Percentiles rank a stretch among this genome's conserved stretches.
Evolutionary conservation across 1,140 invertebrate species (phyloP).

Genomic region (Sarcophaga peregrina): DNA sequence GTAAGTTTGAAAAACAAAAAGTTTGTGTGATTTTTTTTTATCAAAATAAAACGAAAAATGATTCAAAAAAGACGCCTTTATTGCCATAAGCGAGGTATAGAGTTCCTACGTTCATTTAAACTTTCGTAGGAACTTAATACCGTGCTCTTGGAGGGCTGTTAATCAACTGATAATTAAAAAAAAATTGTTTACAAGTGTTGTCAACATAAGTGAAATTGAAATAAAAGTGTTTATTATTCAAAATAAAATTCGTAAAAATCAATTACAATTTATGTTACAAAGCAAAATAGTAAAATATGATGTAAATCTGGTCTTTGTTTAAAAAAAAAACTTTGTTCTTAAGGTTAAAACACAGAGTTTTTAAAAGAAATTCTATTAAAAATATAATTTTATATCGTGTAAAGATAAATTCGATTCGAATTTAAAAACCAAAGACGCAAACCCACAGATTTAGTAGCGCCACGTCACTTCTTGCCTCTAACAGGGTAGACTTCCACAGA

Average conservation of each 20-base stretch:
- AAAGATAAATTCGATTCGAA: too few relatives aligned
- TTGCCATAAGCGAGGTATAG: slow-evolving; percentile 66
- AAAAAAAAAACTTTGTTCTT: too few relatives aligned
- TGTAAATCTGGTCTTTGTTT: too few relatives aligned
- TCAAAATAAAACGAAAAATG: neutral
- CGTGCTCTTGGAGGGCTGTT: slow-evolving; percentile 67
- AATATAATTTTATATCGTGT: too few relatives aligned
- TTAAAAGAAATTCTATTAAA: too few relatives aligned
- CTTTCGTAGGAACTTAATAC: slow-evolving; percentile 67
- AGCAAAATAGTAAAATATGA: too few relatives aligned
- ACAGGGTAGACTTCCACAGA: too few relatives aligned
- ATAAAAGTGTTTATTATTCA: neutral
- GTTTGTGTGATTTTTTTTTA: neutral
- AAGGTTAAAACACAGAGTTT: too few relatives aligned
- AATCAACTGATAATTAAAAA: slow-evolving; percentile 48
- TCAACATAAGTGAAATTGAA: neutral
- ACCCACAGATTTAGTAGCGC: too few relatives aligned
- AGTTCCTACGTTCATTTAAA: slow-evolving; percentile 63
- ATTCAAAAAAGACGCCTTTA: slow-evolving; percentile 47
- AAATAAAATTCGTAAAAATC: neutral
- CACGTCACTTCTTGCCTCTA: too few relatives aligned
- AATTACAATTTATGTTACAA: too few relatives aligned
- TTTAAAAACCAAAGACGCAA: too few relatives aligned
- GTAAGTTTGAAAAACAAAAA: neutral
- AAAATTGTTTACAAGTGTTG: neutral